These are phyloP conservation scores for Coptodon rendalli DNA, from an alignment of 2,113 vertebrate species.

Conservation along the genomic window DNA sequence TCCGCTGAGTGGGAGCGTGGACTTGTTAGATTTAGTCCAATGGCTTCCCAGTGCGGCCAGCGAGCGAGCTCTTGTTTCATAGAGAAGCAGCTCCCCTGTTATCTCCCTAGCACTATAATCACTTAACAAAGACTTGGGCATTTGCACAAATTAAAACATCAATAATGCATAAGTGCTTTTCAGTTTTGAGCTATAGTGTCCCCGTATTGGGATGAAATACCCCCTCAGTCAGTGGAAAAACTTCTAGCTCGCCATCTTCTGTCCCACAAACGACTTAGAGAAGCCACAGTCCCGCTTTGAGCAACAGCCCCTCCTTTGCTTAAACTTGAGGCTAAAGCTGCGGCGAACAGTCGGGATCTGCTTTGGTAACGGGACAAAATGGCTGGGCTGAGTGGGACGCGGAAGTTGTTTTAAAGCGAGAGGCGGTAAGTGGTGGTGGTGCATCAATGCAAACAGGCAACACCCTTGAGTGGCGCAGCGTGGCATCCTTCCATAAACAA, in stretches of 20 bases:
- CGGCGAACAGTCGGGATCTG: slow-evolving; percentile 36
- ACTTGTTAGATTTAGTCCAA: slow-evolving; percentile 66
- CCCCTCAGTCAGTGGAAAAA: slow-evolving; percentile 44
- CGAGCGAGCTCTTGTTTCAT: slow-evolving; percentile 72
- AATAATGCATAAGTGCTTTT: slow-evolving; percentile 82
- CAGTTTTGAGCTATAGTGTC: slow-evolving; percentile 73
- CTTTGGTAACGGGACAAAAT: slow-evolving; percentile 51
- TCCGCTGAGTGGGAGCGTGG: slow-evolving; percentile 4
- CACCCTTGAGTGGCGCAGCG: slow-evolving; percentile 65
- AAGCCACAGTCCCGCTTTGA: slow-evolving; percentile 24
- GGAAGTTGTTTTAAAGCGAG: slow-evolving; percentile 59
- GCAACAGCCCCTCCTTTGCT: neutral
- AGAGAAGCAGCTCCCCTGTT: slow-evolving; percentile 72
- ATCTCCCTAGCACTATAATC: slow-evolving; percentile 77
- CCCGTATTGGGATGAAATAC: slow-evolving; percentile 65
- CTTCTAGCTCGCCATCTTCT: slow-evolving; percentile 34
- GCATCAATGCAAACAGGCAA: slow-evolving; percentile 71
- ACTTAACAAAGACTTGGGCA: slow-evolving; percentile 82
- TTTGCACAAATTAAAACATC: slow-evolving; percentile 84
- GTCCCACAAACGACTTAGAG: slow-evolving; percentile 35
- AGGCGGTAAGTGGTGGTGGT: slow-evolving; percentile 60
- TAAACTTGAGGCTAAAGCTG: slow-evolving; percentile 32
- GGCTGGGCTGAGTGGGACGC: slow-evolving; percentile 35
- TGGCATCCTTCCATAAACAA: slow-evolving; percentile 69
- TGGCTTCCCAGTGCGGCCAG: slow-evolving; percentile 56